Evolutionary conservation across 2,888 invertebrate species (phyloP), one percentile per base, ranked within the genome.

Genomic region (Pandemis heparana): DNA sequence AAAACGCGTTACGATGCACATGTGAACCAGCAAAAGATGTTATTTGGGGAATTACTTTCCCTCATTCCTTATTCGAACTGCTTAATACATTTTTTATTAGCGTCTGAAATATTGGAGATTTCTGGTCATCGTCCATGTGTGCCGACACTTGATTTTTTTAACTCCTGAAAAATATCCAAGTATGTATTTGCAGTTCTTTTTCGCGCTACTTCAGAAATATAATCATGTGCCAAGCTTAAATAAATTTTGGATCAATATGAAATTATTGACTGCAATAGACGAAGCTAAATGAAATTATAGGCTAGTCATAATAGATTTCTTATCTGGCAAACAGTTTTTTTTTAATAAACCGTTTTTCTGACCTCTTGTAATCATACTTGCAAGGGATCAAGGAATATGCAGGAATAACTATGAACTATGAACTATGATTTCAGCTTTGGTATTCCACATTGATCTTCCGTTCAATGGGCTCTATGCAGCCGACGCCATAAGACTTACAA

Each of bases 401-500:
- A n/a, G n/a, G n/a, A n/a, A n/a, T n/a, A n/a, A n/a, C n/a, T n/a
- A n/a, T n/a, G n/a, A n/a, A n/a, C 8, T 65, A 48, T 62, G 43
- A 9, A 38, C 9, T 12, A 62, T 16, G 23, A 46, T 63, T 43
- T 46, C 32, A 14, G 32, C 46, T 59, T 69, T 64, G 23, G 59
- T 73, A 73, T 69, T 68, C 69, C 41, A 59, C n/a, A 59, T 23
- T 51, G 32, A 64, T 69, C 61, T 63, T 63, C 59, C 63, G 63
- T 38, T 63, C 39, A 59, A 56, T 69, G 39, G 41, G 18, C 59
- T 32, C 68, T 59, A 68, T 69, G 73, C 73, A 73, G 68, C 10
- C 32, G 39, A 73, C 69, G 73, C 59, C 51, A 14, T 59, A 46
- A 48, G 73, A 69, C 69, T 73, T 59, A 51, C 51, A 73, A 73